Percentiles rank a stretch among this genome's conserved stretches.
phyloP scores from a whole-genome alignment of 2,797 vertebrate species.

The Manis javanica region DNA sequence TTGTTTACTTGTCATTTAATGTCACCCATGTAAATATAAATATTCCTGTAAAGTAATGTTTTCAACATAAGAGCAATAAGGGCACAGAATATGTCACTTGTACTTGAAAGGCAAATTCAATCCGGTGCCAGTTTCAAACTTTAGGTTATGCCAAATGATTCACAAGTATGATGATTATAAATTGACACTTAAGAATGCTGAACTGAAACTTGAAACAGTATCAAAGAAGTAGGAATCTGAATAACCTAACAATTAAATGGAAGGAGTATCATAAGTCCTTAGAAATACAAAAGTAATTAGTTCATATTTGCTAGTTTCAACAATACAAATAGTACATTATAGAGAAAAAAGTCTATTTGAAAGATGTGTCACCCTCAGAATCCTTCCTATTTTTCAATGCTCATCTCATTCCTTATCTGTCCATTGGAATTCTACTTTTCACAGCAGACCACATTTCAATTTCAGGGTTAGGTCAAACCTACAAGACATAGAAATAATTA shows the following conservation, averaged over 20 bases:
- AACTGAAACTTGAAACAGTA: not conserved
- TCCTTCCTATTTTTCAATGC: not conserved
- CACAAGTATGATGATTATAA: not conserved
- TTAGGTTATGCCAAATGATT: not conserved
- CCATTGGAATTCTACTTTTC: not conserved
- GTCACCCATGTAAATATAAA: not conserved
- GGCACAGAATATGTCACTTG: not conserved
- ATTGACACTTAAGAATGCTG: not conserved
- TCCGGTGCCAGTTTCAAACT: not conserved
- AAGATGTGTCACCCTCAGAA: not conserved
- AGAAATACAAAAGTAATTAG: not conserved
- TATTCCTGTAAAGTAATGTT: not conserved
- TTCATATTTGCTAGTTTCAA: not conserved
- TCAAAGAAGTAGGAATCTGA: not conserved
- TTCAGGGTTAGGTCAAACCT: not conserved
- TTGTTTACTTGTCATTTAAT: not conserved
- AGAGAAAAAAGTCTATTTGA: not conserved
- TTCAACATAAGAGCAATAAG: not conserved
- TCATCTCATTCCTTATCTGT: not conserved
- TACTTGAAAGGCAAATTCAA: not conserved
- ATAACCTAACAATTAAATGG: not conserved
- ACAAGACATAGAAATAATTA: constrained; percentile 46
- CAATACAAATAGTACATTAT: not conserved
- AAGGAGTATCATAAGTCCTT: not conserved
- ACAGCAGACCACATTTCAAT: not conserved